A percentile compares a stretch with the other conserved stretches of the same genome.
Conservation (phyloP, 2,797 vertebrate species). For the Tinamus major region DNA sequence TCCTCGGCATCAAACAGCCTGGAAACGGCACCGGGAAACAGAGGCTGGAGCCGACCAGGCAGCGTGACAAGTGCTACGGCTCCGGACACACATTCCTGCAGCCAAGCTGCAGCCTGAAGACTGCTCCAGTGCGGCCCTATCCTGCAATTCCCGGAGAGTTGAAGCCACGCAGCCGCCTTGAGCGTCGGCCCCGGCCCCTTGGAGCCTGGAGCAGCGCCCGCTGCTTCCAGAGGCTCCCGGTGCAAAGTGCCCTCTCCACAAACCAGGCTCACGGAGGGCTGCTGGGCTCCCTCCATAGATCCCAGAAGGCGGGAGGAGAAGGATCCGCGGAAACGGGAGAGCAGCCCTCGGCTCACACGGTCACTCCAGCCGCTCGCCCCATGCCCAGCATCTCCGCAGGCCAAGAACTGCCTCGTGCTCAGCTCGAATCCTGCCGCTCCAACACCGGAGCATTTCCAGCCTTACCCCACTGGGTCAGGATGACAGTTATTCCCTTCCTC, state of each 20-base stretch:
- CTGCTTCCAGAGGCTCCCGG: too few relatives aligned
- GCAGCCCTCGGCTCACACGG: too few relatives aligned
- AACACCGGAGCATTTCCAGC: not conserved
- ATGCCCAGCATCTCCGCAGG: not conserved
- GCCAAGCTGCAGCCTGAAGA: slow-evolving; percentile 28
- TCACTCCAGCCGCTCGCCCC: too few relatives aligned
- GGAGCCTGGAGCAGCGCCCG: not conserved
- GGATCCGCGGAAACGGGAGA: not conserved
- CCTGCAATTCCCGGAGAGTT: not conserved
- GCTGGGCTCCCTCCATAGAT: not conserved
- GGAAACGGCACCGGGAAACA: slow-evolving; percentile 14
- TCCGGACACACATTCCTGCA: not conserved
- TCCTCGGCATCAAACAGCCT: not conserved
- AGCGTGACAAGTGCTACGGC: not conserved
- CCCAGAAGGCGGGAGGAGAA: not conserved
- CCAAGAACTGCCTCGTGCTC: not conserved
- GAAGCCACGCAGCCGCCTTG: not conserved
- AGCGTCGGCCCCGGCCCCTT: not conserved
- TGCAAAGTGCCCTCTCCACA: not conserved
- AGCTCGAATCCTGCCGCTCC: not conserved
- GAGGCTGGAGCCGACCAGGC: not conserved
- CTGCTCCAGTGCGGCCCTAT: not conserved
- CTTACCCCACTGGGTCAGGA: not conserved
- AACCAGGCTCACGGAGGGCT: not conserved
- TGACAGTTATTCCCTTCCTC: not conserved